A percentile compares a stretch with the other conserved stretches of the same genome.
These are phyloP conservation scores for Drosophila tripunctata DNA, from an alignment of 2,888 invertebrate genomes.

Conservation along the genomic window DNA sequence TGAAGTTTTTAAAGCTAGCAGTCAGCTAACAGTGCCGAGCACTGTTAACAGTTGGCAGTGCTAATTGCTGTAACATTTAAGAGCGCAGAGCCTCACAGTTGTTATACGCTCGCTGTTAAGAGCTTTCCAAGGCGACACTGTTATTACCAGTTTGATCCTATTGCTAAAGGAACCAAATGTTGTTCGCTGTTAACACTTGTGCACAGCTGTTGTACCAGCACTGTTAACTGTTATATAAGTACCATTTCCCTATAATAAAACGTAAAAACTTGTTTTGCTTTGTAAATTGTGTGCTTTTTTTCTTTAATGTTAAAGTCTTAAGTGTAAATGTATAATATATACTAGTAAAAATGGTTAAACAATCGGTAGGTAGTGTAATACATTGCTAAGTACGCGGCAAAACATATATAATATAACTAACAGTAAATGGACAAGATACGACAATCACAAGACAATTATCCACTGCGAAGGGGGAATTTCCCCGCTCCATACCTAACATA, in stretches of 20 bases:
- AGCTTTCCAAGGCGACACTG: too few relatives aligned
- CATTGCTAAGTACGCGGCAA: conserved; percentile 73
- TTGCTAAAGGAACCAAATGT: neutral
- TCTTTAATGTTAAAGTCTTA: conserved; percentile 32
- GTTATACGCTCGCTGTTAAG: too few relatives aligned
- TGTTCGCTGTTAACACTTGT: neutral
- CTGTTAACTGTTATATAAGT: neutral
- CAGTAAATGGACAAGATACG: conserved; percentile 76
- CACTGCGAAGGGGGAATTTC: conserved; percentile 11
- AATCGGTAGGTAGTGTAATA: conserved; percentile 45
- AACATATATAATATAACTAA: too few relatives aligned
- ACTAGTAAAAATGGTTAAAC: too few relatives aligned
- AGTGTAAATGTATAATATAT: conserved; percentile 8
- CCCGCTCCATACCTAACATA: conserved; percentile 15
- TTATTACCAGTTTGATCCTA: too few relatives aligned
- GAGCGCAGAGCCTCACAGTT: too few relatives aligned
- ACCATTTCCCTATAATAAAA: neutral
- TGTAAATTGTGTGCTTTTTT: conserved; percentile 5
- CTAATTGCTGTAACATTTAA: too few relatives aligned
- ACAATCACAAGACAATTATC: conserved; percentile 55
- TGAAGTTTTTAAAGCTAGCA: neutral
- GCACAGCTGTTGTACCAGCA: neutral
- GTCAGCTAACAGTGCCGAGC: neutral
- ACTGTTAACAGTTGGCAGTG: neutral
- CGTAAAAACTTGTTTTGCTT: neutral